A percentile compares a stretch with the other conserved stretches of the same genome.
These are phyloP conservation scores for Catalaphyllia jardinei DNA, from an alignment of 64 coral and sea anemone species.

Conservation along the genomic window DNA sequence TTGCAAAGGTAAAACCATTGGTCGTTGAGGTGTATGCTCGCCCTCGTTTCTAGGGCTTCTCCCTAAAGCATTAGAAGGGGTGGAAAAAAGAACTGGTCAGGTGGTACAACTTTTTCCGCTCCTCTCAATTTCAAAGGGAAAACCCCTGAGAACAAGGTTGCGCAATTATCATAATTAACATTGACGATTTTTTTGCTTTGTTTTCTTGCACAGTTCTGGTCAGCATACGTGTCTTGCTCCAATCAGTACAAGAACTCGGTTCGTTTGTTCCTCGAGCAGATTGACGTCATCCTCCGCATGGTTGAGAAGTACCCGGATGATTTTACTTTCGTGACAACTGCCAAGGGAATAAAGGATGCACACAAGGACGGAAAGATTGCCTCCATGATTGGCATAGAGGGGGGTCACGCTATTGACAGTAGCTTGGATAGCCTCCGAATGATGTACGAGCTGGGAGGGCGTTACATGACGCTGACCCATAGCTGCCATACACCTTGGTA, in stretches of 20 bases:
- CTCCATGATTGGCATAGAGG: constrained; percentile 77
- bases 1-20: too few relatives aligned
- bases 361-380: constrained; percentile 65
- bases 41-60: too few relatives aligned
- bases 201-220: constrained; percentile 67
- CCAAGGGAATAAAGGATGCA: constrained; percentile 68
- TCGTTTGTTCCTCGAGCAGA: constrained; percentile 65
- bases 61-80: too few relatives aligned
- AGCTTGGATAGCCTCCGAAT: constrained; percentile 80
- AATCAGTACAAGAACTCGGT: constrained; percentile 90
- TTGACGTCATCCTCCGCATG: constrained; percentile 74
- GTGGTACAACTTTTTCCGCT: too few relatives aligned
- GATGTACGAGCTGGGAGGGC: constrained; percentile 81
- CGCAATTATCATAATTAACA: too few relatives aligned
- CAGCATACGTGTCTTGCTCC: constrained; percentile 66
- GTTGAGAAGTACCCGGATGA: constrained; percentile 64
- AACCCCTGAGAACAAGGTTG: too few relatives aligned
- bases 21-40: too few relatives aligned
- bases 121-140: too few relatives aligned
- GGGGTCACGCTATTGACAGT: constrained; percentile 80
- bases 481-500: constrained; percentile 86
- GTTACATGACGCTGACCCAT: constrained; percentile 89
- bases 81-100: too few relatives aligned
- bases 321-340: constrained; percentile 58
- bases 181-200: too few relatives aligned